Evolutionary conservation across 2,797 vertebrate species (phyloP), one percentile per base, ranked within the genome.

Genomic region (Ibycter americanus): DNA sequence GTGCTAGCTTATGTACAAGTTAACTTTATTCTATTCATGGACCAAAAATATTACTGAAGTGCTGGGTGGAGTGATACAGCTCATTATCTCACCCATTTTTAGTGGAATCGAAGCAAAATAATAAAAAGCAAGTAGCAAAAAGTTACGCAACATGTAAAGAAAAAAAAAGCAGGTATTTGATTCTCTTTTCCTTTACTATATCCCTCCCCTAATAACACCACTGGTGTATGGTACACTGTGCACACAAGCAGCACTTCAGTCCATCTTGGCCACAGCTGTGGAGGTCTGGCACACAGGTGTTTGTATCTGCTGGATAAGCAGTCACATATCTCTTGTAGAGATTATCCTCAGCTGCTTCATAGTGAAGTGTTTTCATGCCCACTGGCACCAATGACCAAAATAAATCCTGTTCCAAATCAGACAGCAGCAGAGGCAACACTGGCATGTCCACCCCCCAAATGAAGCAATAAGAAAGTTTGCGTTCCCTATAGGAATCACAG

Each of bases 391-490:
- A 52, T 42, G n/a, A 72, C n/a, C n/a, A 94, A 96, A 97, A 81
- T 96, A 98, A 98, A 97, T 98, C 91, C 91, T 97, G 65, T 87
- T 91, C 86, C 68, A 85, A 90, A 95, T 87, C 71, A 40, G 65
- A 65, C 70, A 88, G 49, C 47, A 72, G 56, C 56, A 86, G 61
- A 92, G 47, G 52, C 55, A 82, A 17, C n/a, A n/a, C 26, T 74
- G 56, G 42, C 80, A 72, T 0, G 5, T 87, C 67, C 49, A 65
- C 77, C n/a, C 22, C 82, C 63, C 34, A 80, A n/a, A 49, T 10
- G 36, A 95, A 81, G 68, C 32, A 76, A 16, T 54, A 77, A 47
- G 61, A 38, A 92, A 80, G 52, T 73, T 8, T 79, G 54, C 2
- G 3, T 25, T 95, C 52, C 31, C 68, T 29, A 0, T 4, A 83